phyloP scores from a whole-genome alignment of 2,797 vertebrate species.

The Gymnocypris eckloni region DNA sequence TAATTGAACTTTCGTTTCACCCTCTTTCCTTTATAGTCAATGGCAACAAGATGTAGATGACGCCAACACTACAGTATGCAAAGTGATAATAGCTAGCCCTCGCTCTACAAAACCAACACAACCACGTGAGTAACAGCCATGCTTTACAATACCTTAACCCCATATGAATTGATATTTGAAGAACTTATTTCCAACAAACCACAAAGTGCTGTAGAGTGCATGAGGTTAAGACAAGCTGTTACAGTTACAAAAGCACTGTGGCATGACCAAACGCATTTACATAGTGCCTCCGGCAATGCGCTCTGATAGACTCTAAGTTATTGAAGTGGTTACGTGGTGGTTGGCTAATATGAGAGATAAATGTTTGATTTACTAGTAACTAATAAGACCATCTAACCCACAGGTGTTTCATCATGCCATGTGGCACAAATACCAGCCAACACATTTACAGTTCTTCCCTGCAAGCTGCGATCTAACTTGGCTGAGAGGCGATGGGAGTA shows the following conservation, averaged over 20 bases:
- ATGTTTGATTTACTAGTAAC: conserved; percentile 28
- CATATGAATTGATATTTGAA: conserved; percentile 1
- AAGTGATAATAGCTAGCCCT: conserved; percentile 66
- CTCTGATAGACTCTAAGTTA: conserved; percentile 21
- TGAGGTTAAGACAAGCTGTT: conserved; percentile 5
- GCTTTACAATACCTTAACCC: conserved; percentile 6
- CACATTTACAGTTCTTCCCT: conserved; percentile 86
- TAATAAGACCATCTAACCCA: conserved; percentile 37
- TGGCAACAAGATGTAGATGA: conserved; percentile 90
- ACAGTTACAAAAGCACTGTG: conserved; percentile 4
- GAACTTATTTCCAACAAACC: conserved; percentile 2
- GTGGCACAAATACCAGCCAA: conserved; percentile 83
- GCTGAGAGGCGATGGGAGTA: conserved; percentile 87
- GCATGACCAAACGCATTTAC: conserved; percentile 12
- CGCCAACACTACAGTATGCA: conserved; percentile 79
- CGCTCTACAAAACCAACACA: conserved; percentile 65
- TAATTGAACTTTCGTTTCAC: not conserved
- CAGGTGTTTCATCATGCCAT: conserved; percentile 76
- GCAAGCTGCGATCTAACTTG: conserved; percentile 90
- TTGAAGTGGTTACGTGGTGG: not conserved
- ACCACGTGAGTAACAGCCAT: conserved; percentile 73
- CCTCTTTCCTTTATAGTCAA: conserved; percentile 72
- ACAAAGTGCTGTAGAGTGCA: conserved; percentile 16
- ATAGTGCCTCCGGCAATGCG: not conserved
- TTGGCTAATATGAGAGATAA: not conserved